Base-by-base conservation (phyloP, 2,797 vertebrate species). In the Phoebastria nigripes region DNA sequence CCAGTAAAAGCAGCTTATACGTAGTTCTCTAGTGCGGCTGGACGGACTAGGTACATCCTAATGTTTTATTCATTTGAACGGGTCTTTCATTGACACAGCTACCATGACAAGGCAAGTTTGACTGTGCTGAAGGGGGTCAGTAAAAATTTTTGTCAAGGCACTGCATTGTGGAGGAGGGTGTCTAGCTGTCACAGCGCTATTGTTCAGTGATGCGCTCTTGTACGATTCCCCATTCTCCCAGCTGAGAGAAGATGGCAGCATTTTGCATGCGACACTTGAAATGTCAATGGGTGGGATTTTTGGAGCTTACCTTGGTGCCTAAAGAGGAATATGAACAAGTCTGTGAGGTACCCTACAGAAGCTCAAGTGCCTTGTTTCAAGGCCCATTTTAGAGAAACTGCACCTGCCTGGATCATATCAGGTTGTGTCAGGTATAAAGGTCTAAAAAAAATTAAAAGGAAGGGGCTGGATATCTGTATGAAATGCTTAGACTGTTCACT, bases 81-180 rank as follows among this genome's bases (percentile, higher is more conserved):
- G 59, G 46, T 42, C 72, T 96, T 96, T 93, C 78, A 85, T 41
- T 82, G 73, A 82, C 65, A 37, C 21, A 25, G 63, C 80, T 93
- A 33, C 56, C 82, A 90, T 95, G 95, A 97, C 93, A 95, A 94
- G 89, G 91, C 87, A 91, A 95, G 80, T 87, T 82, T 91, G 46
- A 52, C 79, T 89, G 42, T 73, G 82, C 41, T 85, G 67, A 79
- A 92, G 71, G 58, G 31, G 54, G 18, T 90, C 81, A 94, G 66
- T 21, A 77, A 71, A 73, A 80, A 91, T 90, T 95, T 95, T 88
- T 88, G 93, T 96, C 55, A 77, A 91, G 71, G 47, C 71, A 15
- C 0, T 5, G 9, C 58, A 31, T 58, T 94, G 82, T 59, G 55
- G 51, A 74, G 35, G 63, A 77, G 28, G 33, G 46, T 88, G 94